phyloP scores from a whole-genome alignment of 2,888 invertebrate genomes.

The Dilophus febrilis region DNA sequence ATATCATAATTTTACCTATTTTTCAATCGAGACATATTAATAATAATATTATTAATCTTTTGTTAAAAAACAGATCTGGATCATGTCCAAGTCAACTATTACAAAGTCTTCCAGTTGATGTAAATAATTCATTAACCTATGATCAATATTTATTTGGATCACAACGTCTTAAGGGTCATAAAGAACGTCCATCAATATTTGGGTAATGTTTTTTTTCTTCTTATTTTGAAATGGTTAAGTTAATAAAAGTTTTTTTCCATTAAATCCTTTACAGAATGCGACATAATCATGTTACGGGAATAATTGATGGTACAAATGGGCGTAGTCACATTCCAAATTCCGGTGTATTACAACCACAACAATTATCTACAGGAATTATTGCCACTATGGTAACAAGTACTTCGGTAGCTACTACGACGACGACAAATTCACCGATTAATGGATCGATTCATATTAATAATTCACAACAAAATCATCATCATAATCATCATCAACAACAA shows the following conservation, averaged over 20 bases:
- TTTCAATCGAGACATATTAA: not conserved
- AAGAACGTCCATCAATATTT: constrained; percentile 35
- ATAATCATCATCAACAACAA: too few species aligned
- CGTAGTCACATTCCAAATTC: too few species aligned
- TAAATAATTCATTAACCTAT: constrained; percentile 13
- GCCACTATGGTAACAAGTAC: too few species aligned
- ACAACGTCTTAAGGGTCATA: constrained; percentile 44
- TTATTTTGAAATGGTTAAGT: constrained; percentile 3
- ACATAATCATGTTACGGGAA: not conserved
- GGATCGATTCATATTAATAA: too few species aligned
- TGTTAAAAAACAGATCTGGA: constrained; percentile 84
- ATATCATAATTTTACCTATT: not conserved
- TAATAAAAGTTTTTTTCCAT: too few species aligned
- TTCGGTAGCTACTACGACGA: too few species aligned
- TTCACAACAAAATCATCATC: not conserved
- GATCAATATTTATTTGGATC: constrained; percentile 29
- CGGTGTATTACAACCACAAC: too few species aligned
- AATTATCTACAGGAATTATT: too few species aligned
- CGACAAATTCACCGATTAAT: too few species aligned
- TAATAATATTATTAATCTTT: too few species aligned
- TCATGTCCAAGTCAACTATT: constrained; percentile 83
- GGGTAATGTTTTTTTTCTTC: constrained; percentile 15
- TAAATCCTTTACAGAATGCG: constrained; percentile 18
- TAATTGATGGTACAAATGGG: not conserved
- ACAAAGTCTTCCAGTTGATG: constrained; percentile 46